Percentiles rank a stretch among this genome's conserved stretches.
These are phyloP conservation scores for Theristicus caerulescens DNA, from an alignment of 2,113 vertebrate genomes.

Conservation along the genomic window DNA sequence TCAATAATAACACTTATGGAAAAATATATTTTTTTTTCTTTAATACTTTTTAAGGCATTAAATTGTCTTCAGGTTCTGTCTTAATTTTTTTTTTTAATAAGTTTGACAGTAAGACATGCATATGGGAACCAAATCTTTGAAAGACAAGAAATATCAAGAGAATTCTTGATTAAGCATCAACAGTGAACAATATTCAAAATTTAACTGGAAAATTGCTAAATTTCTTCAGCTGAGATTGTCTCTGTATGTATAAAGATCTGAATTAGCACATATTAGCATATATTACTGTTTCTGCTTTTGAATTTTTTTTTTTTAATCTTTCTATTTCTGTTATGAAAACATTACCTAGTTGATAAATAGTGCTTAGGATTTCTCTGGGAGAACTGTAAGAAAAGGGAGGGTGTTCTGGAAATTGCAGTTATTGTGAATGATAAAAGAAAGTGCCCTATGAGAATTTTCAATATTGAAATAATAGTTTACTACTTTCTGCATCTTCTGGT, in stretches of 20 bases:
- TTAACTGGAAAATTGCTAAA: background rate
- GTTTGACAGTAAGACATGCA: background rate
- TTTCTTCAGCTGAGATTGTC: background rate
- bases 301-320: background rate
- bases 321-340: background rate
- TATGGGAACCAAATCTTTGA: background rate
- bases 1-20: background rate
- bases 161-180: background rate
- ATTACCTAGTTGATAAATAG: background rate
- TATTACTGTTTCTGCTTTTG: background rate
- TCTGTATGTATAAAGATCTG: background rate
- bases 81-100: background rate
- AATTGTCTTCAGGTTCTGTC: background rate
- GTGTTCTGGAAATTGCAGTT: background rate
- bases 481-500: background rate
- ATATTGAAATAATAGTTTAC: background rate
- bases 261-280: slow-evolving; percentile 3
- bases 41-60: background rate
- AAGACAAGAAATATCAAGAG: background rate
- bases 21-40: background rate
- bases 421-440: background rate
- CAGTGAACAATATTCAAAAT: background rate
- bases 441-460: background rate
- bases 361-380: background rate
- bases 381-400: background rate